phyloP scores from a whole-genome alignment of 2,888 invertebrate species.

The Auanema sp. region DNA sequence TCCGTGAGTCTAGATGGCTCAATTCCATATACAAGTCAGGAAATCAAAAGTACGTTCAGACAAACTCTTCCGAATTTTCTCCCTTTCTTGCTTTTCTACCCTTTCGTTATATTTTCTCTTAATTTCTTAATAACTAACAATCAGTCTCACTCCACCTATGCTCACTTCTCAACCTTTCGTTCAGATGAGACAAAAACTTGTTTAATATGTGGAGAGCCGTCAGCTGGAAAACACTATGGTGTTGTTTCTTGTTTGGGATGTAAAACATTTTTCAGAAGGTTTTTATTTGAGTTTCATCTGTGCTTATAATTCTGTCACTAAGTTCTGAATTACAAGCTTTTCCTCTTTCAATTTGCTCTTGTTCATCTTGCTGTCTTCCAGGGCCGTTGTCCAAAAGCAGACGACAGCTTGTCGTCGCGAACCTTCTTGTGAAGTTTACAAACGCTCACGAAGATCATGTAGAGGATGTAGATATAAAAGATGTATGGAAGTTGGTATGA shows the following conservation, averaged over 20 bases:
- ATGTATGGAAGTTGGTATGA: slow-evolving; percentile 63
- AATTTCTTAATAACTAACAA: no score
- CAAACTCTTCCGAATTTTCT: no score
- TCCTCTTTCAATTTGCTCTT: not conserved
- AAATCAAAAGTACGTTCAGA: no score
- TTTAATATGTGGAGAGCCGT: slow-evolving; percentile 52
- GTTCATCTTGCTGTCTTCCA: slow-evolving; percentile 20
- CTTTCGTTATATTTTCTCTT: no score
- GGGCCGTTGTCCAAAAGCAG: slow-evolving; percentile 63
- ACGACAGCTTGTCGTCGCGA: slow-evolving; percentile 59
- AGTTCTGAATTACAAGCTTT: not conserved
- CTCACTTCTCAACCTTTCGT: no score
- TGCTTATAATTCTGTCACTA: not conserved
- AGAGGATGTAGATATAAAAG: slow-evolving; percentile 61
- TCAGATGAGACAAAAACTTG: slow-evolving; percentile 23
- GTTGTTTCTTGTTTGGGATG: slow-evolving; percentile 62
- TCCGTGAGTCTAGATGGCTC: no score
- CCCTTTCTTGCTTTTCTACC: no score
- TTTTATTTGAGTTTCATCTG: not conserved
- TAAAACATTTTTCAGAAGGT: slow-evolving; percentile 64
- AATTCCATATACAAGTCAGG: no score
- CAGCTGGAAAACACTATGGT: slow-evolving; percentile 63
- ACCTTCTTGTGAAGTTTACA: slow-evolving; percentile 49
- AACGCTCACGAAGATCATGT: slow-evolving; percentile 55
- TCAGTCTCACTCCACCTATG: no score